phyloP scores from a whole-genome alignment of 1,140 invertebrate species.

The Chymomyza costata region DNA sequence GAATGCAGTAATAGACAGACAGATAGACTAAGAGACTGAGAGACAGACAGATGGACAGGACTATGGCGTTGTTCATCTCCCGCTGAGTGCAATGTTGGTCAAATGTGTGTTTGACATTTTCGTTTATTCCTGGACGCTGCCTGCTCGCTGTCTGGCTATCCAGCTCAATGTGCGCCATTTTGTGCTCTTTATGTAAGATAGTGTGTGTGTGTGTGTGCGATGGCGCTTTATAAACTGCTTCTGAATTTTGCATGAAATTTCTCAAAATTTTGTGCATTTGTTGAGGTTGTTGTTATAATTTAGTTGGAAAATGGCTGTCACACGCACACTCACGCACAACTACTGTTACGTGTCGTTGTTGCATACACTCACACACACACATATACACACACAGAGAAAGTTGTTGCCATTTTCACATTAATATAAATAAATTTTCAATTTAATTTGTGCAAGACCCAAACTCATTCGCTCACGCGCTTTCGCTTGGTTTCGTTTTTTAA shows the following conservation, averaged over 20 bases:
- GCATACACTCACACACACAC: constrained; percentile 4
- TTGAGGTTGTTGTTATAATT: constrained; percentile 69
- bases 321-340: constrained; percentile 16
- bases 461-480: constrained; percentile 48
- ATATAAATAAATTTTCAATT: constrained; percentile 53
- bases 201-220: constrained; percentile 33
- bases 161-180: constrained; percentile 59
- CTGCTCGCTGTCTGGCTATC: too few relatives aligned
- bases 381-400: constrained; percentile 8
- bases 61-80: too few relatives aligned
- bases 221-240: constrained; percentile 40
- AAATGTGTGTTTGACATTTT: constrained; percentile 70
- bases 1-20: too few relatives aligned
- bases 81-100: constrained; percentile 33
- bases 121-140: too few relatives aligned
- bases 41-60: too few relatives aligned
- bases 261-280: constrained; percentile 61
- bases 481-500: constrained; percentile 38
- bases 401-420: too few relatives aligned
- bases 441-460: constrained; percentile 34
- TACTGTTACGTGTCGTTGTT: too few relatives aligned
- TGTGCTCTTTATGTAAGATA: constrained; percentile 39
- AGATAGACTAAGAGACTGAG: too few relatives aligned
- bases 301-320: constrained; percentile 62
- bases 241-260: constrained; percentile 68